These are phyloP conservation scores for Temnothorax ravouxi DNA, from an alignment of 2,888 invertebrate genomes.

Conservation along the genomic window DNA sequence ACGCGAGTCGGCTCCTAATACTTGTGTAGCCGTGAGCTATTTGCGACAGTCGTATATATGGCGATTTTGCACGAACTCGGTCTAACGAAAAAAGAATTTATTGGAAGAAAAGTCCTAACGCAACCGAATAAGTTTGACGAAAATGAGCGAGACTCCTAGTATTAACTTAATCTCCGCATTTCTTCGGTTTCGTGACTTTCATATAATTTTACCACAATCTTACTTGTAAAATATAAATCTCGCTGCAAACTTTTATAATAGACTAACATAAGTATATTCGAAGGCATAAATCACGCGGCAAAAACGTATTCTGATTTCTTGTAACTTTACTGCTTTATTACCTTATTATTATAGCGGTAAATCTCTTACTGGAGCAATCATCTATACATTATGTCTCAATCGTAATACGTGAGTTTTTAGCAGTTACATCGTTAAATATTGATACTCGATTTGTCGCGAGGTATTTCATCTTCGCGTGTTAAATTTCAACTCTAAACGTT, in stretches of 20 bases:
- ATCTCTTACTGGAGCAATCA: background rate
- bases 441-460: background rate
- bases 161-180: slow-evolving; percentile 22
- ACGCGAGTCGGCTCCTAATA: slow-evolving; percentile 33
- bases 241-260: slow-evolving; percentile 20
- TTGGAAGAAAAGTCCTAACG: slow-evolving; percentile 16
- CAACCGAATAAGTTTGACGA: slow-evolving; percentile 29
- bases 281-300: slow-evolving; percentile 21
- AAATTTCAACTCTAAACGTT: background rate
- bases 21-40: slow-evolving; percentile 2
- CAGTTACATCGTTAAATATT: background rate
- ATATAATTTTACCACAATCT: slow-evolving; percentile 41
- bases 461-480: background rate
- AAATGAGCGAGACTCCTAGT: background rate
- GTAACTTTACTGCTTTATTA: slow-evolving; percentile 7
- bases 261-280: slow-evolving; percentile 16
- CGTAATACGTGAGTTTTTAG: background rate
- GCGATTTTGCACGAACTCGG: slow-evolving; percentile 34
- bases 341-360: background rate
- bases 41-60: slow-evolving; percentile 3
- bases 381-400: background rate
- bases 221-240: slow-evolving; percentile 34
- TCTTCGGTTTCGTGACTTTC: slow-evolving; percentile 41
- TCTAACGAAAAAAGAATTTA: slow-evolving; percentile 18
- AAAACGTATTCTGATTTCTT: slow-evolving; percentile 28